Conservation (phyloP, 2,888 invertebrate genomes). For the Drosophila anceps region DNA sequence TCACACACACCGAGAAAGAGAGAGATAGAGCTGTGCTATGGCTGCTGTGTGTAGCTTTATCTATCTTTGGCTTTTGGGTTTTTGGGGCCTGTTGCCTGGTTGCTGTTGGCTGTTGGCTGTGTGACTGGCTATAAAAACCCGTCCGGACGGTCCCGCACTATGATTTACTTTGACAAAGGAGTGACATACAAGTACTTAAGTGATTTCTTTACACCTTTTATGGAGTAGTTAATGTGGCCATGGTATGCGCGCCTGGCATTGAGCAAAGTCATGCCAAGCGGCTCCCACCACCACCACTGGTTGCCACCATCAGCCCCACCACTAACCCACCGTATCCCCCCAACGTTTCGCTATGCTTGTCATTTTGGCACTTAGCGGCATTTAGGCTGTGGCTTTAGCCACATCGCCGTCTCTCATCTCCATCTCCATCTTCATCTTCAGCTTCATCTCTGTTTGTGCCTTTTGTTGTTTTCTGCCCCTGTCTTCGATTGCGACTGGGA, state of each 20-base stretch:
- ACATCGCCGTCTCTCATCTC: constrained; percentile 9
- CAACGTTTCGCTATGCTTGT: constrained; percentile 64
- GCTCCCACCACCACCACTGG: constrained; percentile 9
- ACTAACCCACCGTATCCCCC: constrained; percentile 48
- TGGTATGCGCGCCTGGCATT: constrained; percentile 75
- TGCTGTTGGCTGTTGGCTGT: constrained; percentile 16
- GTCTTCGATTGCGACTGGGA: constrained; percentile 42
- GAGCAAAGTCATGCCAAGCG: constrained; percentile 70
- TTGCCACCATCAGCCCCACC: constrained; percentile 15
- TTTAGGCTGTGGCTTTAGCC: constrained; percentile 63
- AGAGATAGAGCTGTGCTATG: constrained; percentile 3
- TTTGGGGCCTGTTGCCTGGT: constrained; percentile 25
- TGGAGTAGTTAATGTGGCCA: constrained; percentile 80
- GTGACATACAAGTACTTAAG: constrained; percentile 82
- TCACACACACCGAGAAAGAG: too few species aligned
- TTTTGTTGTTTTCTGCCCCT: constrained; percentile 52
- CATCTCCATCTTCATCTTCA: constrained; percentile 8
- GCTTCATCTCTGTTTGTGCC: constrained; percentile 19
- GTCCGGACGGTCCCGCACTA: constrained; percentile 63
- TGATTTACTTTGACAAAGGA: constrained; percentile 81
- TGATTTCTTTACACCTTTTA: constrained; percentile 81
- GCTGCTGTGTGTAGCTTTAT: constrained; percentile 34
- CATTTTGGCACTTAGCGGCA: constrained; percentile 77
- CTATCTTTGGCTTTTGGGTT: constrained; percentile 20
- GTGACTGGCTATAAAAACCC: constrained; percentile 60